Conservation (phyloP, 2,113 vertebrate genomes). For the Oreochromis aureus region DNA sequence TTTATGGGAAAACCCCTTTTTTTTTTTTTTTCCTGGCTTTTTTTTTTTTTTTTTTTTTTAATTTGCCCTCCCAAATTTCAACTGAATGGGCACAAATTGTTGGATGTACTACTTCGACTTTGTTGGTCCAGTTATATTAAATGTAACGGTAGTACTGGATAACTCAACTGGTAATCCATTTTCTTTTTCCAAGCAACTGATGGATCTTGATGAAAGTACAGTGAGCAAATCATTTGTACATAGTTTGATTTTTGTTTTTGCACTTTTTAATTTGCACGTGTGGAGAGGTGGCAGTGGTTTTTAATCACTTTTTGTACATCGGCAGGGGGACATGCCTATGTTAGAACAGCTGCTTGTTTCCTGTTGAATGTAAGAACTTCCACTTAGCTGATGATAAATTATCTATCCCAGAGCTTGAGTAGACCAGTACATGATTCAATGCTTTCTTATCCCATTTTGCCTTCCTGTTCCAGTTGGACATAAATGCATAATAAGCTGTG, state of each 20-base stretch:
- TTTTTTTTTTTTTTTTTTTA: conserved; percentile 49
- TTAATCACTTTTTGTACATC: conserved; percentile 97
- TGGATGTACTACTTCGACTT: conserved; percentile 55
- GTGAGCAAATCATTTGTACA: conserved; percentile 77
- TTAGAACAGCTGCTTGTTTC: conserved; percentile 73
- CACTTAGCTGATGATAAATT: conserved; percentile 58
- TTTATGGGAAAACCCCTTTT: conserved; percentile 77
- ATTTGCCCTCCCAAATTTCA: conserved; percentile 67
- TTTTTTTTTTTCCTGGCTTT: conserved; percentile 73
- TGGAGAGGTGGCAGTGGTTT: conserved; percentile 88
- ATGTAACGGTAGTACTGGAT: conserved; percentile 44
- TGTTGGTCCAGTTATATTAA: conserved; percentile 60
- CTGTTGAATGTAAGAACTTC: conserved; percentile 76
- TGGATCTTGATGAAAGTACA: conserved; percentile 79
- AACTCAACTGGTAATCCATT: conserved; percentile 49
- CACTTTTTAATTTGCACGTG: conserved; percentile 99
- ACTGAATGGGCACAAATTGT: conserved; percentile 64
- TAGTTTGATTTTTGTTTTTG: conserved; percentile 84
- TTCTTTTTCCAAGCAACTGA: conserved; percentile 59
- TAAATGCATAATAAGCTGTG: conserved; percentile 80
- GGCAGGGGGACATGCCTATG: conserved; percentile 76
- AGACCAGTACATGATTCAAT: conserved; percentile 66
- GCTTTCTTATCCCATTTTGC: conserved; percentile 64
- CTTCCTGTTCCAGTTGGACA: conserved; percentile 72
- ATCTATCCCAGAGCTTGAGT: conserved; percentile 70